Conservation (phyloP, 2,113 vertebrate species). For the Recurvirostra avosetta region DNA sequence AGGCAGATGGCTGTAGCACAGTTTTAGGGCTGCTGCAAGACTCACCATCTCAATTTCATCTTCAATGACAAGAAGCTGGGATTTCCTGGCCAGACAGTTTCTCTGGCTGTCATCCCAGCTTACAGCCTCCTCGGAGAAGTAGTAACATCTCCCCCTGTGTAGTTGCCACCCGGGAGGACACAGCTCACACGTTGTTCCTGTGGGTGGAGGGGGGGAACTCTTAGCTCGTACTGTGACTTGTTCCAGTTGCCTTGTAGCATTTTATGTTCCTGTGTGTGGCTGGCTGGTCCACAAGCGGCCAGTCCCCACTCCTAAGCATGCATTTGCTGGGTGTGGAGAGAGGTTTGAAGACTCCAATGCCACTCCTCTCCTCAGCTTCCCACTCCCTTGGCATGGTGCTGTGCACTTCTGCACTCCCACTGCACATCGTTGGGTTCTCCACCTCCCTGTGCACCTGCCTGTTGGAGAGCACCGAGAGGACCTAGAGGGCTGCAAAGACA, state of each 20-base stretch:
- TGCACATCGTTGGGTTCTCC: not conserved
- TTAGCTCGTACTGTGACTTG: not conserved
- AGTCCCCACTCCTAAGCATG: not conserved
- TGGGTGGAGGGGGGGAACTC: not conserved
- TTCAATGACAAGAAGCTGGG: conserved; percentile 32
- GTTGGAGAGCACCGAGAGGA: fast-evolving
- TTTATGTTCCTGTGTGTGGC: not conserved
- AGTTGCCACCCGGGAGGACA: conserved; percentile 45
- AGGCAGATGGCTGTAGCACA: not conserved
- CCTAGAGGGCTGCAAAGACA: not conserved
- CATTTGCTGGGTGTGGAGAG: not conserved
- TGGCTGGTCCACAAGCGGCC: not conserved
- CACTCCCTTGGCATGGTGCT: not conserved
- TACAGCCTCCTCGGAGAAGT: not conserved
- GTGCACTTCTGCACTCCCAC: not conserved
- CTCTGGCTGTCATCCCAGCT: conserved; percentile 46
- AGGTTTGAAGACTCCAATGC: not conserved
- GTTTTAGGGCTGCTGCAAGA: not conserved
- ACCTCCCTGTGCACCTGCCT: not conserved
- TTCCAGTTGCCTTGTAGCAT: not conserved
- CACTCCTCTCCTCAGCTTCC: not conserved
- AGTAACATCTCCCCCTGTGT: conserved; percentile 36
- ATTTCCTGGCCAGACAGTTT: conserved; percentile 37
- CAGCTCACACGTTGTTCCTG: not conserved
- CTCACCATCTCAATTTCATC: conserved; percentile 53